Evolutionary conservation across 2,888 invertebrate species (phyloP).

Genomic region (Girardia tigrina): DNA sequence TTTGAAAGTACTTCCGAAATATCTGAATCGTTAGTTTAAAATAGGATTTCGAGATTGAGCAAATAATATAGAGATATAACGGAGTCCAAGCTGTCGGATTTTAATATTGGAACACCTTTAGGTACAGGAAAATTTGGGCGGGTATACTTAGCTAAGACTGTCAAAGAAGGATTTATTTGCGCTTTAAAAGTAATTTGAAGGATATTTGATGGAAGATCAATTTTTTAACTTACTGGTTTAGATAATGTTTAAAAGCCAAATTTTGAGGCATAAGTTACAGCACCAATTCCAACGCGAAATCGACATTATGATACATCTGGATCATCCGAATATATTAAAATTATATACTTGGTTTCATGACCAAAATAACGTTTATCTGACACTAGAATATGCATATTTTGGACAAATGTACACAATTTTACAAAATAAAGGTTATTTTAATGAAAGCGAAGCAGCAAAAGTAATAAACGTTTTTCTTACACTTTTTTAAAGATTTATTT

Average conservation of each 20-base stretch:
- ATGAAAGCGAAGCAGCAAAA: constrained; percentile 42
- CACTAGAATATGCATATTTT: constrained; percentile 46
- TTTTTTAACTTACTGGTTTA: constrained; percentile 24
- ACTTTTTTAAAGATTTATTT: no score
- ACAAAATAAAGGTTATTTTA: constrained; percentile 41
- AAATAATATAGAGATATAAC: no score
- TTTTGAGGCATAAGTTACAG: constrained; percentile 66
- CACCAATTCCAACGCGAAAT: constrained; percentile 85
- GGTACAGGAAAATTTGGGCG: constrained; percentile 94
- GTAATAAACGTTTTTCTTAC: no score
- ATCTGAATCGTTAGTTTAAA: no score
- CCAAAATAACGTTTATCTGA: constrained; percentile 44
- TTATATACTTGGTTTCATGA: constrained; percentile 47
- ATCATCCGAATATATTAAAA: constrained; percentile 46
- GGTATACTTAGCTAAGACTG: constrained; percentile 84
- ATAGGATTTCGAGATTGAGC: no score
- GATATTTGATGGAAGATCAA: no score
- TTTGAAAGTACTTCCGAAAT: no score
- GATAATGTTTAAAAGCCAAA: constrained; percentile 59
- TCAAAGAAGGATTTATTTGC: constrained; percentile 60
- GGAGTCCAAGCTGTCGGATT: constrained; percentile 47
- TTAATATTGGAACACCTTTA: constrained; percentile 77
- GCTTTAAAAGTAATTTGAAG: constrained; percentile 46
- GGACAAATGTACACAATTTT: constrained; percentile 46
- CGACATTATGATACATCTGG: constrained; percentile 73